These are phyloP conservation scores for Eueides isabella DNA, from an alignment of 1,140 invertebrate species.

Conservation along the genomic window DNA sequence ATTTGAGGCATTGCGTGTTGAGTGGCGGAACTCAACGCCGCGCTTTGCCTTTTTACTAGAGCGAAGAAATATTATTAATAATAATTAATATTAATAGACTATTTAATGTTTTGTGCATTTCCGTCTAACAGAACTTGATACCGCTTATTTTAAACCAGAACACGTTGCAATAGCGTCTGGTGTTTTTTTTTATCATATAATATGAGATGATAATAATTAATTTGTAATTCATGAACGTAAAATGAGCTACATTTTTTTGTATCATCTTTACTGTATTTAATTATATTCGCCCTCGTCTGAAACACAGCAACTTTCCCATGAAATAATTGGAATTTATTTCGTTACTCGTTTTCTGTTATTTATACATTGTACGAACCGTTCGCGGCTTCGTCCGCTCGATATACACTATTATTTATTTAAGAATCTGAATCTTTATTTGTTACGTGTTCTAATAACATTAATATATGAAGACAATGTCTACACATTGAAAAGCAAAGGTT, in stretches of 20 bases:
- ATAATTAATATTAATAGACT: no score
- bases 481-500: no score
- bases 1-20: no score
- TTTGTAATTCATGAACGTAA: not conserved
- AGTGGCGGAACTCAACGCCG: no score
- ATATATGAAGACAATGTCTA: no score
- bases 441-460: no score
- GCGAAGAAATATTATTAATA: no score
- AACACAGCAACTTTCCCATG: not conserved
- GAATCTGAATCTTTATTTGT: no score
- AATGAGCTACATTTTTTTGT: not conserved
- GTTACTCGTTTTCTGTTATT: not conserved
- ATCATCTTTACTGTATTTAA: constrained; percentile 2
- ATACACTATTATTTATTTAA: no score
- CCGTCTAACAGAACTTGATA: not conserved
- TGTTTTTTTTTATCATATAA: not conserved
- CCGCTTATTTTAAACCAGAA: not conserved
- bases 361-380: not conserved
- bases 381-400: no score
- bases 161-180: not conserved
- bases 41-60: no score
- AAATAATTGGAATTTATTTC: not conserved
- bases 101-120: no score
- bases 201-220: not conserved
- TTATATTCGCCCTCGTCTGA: not conserved